Base-by-base conservation (phyloP, 2,888 invertebrate genomes). In the Sepiola atlantica region DNA sequence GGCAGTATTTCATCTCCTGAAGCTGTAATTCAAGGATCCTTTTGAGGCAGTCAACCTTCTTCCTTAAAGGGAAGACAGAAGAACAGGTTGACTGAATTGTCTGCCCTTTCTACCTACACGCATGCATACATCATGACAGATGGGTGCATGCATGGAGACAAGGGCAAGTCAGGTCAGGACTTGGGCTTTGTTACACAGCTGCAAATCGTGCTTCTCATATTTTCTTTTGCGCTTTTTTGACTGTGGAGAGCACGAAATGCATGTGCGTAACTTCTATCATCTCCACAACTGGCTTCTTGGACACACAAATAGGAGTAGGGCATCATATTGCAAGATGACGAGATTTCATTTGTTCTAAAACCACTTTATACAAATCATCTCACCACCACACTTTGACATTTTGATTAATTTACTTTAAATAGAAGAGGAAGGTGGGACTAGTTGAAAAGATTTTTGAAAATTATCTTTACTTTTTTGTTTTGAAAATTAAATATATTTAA, bases 21-120 rank as follows among this genome's bases (percentile, higher is more conserved):
- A 77, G 77, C 77, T 77, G 77, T n/a, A 45, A 77, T 77, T 77
- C 77, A 77, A 77, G n/a, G 77, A n/a, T 77, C n/a, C 77, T 45
- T 45, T 45, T 77, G n/a, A 77, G n/a, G 77, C n/a, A 28, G n/a
- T 77, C 77, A 77, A 77, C 77, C 77, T 77, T n/a, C 77, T 77
- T 77, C 77, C 77, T 77, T 77, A 77, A 77, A 16, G 77, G 77
- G 77, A 77, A n/a, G n/a, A 1, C 77, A 77, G 77, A 77, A 77
- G 77, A n/a, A n/a, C 77, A 92, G 55, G 92, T 92, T 92, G 92
- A 54, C 45, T 92, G 28, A 28, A 28, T 45, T n/a, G 55, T 32
- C n/a, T 54, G 45, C 32, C 45, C 92, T 92, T 92, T 92, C 55
- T 92, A 54, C 55, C 92, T 92, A 28, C 92, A 92, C 54, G 55